These are phyloP conservation scores for Neocloeon triangulifer DNA, from an alignment of 1,140 invertebrate genomes.

Conservation along the genomic window DNA sequence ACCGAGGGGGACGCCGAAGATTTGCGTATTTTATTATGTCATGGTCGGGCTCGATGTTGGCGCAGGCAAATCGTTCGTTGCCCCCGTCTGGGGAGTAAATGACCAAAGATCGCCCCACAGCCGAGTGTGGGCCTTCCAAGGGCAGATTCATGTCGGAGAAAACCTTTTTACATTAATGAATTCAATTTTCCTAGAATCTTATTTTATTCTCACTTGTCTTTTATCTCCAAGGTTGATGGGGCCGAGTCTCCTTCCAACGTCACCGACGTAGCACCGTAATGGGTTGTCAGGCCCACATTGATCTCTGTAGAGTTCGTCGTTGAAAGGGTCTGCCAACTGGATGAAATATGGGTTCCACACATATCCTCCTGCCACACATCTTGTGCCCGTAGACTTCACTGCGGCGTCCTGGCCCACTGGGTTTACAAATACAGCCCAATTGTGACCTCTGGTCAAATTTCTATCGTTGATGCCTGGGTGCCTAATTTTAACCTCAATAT, in stretches of 20 bases:
- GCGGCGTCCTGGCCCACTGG: constrained; percentile 80
- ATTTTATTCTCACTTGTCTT: constrained; percentile 46
- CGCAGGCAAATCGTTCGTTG: constrained; percentile 56
- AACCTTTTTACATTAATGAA: too few relatives aligned
- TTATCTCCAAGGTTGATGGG: constrained; percentile 60
- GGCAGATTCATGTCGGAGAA: constrained; percentile 75
- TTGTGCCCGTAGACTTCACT: constrained; percentile 47
- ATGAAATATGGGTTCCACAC: constrained; percentile 86
- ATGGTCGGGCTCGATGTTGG: constrained; percentile 75
- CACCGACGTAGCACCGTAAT: constrained; percentile 78
- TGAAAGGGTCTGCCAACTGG: constrained; percentile 66
- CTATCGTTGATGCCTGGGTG: constrained; percentile 62
- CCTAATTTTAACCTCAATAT: constrained; percentile 65
- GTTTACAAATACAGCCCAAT: constrained; percentile 85
- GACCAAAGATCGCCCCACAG: constrained; percentile 66
- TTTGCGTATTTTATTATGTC: constrained; percentile 80
- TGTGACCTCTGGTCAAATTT: constrained; percentile 62
- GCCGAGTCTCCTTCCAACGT: constrained; percentile 63
- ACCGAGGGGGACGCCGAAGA: constrained; percentile 62
- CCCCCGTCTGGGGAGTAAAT: constrained; percentile 53
- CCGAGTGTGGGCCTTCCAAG: constrained; percentile 46
- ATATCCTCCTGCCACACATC: constrained; percentile 76
- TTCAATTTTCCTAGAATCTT: too few relatives aligned
- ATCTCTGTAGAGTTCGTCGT: constrained; percentile 59
- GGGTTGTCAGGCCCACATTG: constrained; percentile 76